Evolutionary conservation across 2,113 vertebrate genomes (phyloP), one percentile per base, ranked within the genome.

Genomic region (Rhinolophus sinicus): DNA sequence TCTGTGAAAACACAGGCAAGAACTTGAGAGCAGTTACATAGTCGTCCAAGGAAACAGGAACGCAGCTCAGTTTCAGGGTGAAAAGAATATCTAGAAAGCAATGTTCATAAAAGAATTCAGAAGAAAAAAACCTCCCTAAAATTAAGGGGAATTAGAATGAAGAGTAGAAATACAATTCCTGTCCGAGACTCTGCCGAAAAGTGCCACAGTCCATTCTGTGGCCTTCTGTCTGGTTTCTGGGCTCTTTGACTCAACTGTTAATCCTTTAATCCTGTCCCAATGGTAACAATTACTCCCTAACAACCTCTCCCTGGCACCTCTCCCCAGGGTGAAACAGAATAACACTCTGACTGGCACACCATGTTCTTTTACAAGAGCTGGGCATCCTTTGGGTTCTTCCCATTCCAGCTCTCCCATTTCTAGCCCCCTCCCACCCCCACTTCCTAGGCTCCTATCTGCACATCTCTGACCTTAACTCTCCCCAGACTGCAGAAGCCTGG

Each of bases 31-130:
- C 11, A 69, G 19, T 12, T 56, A 16, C 4, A 1, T 54, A 65
- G 9, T 35, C 47, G 1, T 96, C 87, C 89, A 96, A 88, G 58
- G 40, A 96, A 94, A 95, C 70, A 94, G 30, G 86, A 90, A 69
- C 21, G 6, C 18, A 54, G 33, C 58, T 86, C 58, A 47, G 80
- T 88, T 85, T 76, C 65, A 80, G 33, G 6, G 35, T 85, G 19
- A 70, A 81, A 93, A 62, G 30, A 89, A 80, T 33, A 58, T 92
- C 30, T 38, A 73, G 26, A 62, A 93, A 81, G 47, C 60, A 93
- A 44, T 30, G 11, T 40, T 80, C 76, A 33, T 65, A 65, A 75
- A 77, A 70, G 33, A 95, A 92, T 76, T 47, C 15, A 60, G n/a
- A 65, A 28, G 3, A 2, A 38, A 47, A 62, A 15, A 22, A 30